Percentiles rank a stretch among this genome's conserved stretches.
phyloP scores from a whole-genome alignment of 2,888 invertebrate genomes.

The Eurytoma adleriae region DNA sequence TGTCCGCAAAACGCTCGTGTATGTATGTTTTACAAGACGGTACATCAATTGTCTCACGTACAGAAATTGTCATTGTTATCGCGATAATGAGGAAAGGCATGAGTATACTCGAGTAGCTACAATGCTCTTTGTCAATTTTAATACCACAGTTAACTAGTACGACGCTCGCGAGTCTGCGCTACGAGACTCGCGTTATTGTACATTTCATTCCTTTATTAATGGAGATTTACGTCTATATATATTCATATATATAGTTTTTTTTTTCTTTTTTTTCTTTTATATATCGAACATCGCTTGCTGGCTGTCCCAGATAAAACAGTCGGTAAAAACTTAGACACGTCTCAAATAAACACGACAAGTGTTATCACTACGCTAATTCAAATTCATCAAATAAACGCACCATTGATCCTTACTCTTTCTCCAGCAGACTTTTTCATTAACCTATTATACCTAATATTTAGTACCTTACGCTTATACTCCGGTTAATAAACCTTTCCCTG shows the following conservation, averaged over 20 bases:
- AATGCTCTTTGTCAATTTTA: constrained; percentile 53
- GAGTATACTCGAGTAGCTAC: constrained; percentile 57
- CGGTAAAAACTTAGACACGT: constrained; percentile 42
- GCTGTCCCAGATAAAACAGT: constrained; percentile 44
- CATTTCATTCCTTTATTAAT: constrained; percentile 60
- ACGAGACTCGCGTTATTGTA: constrained; percentile 62
- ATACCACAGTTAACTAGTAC: constrained; percentile 53
- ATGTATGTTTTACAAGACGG: constrained; percentile 54
- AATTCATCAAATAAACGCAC: constrained; percentile 27
- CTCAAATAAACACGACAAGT: constrained; percentile 25
- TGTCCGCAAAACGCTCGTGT: constrained; percentile 56
- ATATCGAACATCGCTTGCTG: constrained; percentile 69
- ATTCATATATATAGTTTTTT: background rate
- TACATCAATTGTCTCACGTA: constrained; percentile 48
- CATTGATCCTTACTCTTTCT: background rate
- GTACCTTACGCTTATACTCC: constrained; percentile 41
- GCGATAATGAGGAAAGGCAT: constrained; percentile 58
- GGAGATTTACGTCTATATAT: constrained; percentile 24
- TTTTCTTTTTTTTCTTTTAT: constrained; percentile 57
- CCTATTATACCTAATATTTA: constrained; percentile 15
- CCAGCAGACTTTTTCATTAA: constrained; percentile 19
- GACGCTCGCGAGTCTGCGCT: constrained; percentile 20
- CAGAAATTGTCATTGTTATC: constrained; percentile 56
- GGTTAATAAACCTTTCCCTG: constrained; percentile 52
- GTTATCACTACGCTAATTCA: constrained; percentile 6